Percentiles rank a stretch among this genome's conserved stretches.
These are phyloP conservation scores for Margarornis squamiger DNA, from an alignment of 2,797 vertebrate species.

Conservation along the genomic window DNA sequence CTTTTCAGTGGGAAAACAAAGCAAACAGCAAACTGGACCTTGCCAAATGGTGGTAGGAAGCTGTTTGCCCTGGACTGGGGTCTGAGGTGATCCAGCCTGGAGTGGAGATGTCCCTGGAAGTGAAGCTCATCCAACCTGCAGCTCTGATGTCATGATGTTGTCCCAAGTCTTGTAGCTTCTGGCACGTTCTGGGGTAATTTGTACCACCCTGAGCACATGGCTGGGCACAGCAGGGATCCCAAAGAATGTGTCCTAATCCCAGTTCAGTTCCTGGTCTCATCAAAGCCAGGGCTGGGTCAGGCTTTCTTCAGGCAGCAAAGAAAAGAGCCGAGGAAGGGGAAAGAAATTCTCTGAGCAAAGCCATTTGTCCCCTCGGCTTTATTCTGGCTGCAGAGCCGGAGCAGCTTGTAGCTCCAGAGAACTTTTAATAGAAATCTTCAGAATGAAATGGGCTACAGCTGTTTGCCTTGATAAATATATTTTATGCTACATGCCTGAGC, in stretches of 20 bases:
- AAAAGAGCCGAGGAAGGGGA: background rate
- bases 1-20: background rate
- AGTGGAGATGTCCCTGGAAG: background rate
- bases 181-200: background rate
- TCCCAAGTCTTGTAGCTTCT: background rate
- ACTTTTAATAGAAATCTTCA: conserved; percentile 83
- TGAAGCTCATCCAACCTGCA: background rate
- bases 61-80: fast-evolving
- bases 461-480: conserved; percentile 85
- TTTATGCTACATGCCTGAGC: conserved; percentile 81
- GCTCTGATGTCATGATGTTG: background rate
- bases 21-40: background rate
- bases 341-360: background rate
- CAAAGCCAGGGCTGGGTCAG: background rate
- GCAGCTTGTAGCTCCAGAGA: conserved; percentile 74
- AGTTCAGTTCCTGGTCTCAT: too few relatives aligned
- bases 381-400: conserved; percentile 59
- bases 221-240: fast-evolving
- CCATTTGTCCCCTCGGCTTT: conserved; percentile 56
- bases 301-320: background rate
- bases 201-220: fast-evolving
- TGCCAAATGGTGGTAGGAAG: background rate
- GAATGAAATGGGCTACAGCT: conserved; percentile 82
- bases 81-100: fast-evolving
- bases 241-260: background rate